Conservation (phyloP, 2,888 invertebrate species). For the Carcina quercana region DNA sequence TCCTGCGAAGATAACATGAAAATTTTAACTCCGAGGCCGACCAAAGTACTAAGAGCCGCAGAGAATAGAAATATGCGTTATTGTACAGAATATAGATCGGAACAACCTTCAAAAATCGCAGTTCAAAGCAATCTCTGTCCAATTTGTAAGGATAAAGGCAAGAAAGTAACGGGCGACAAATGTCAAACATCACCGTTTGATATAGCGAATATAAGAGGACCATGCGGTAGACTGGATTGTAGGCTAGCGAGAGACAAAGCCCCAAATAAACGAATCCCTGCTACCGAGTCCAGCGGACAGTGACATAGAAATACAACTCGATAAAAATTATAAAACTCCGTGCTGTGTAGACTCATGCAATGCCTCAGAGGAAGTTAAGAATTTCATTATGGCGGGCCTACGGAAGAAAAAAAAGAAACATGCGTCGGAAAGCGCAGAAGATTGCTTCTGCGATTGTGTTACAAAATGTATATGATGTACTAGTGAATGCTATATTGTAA, state of each 20-base stretch:
- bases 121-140: constrained; percentile 48
- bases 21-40: constrained; percentile 58
- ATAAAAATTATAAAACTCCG: constrained; percentile 48
- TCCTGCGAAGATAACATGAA: constrained; percentile 67
- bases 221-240: constrained; percentile 59
- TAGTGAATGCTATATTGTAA: too few relatives aligned
- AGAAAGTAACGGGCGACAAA: constrained; percentile 11
- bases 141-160: constrained; percentile 36
- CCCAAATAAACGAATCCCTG: constrained; percentile 14
- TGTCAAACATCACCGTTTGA: constrained; percentile 35
- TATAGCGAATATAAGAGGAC: constrained; percentile 58
- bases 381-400: constrained; percentile 42
- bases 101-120: constrained; percentile 49
- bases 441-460: too few relatives aligned
- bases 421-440: too few relatives aligned
- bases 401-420: background rate
- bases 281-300: constrained; percentile 56
- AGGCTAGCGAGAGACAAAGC: constrained; percentile 55
- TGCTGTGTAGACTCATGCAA: constrained; percentile 56
- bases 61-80: constrained; percentile 60
- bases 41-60: constrained; percentile 55
- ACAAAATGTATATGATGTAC: too few relatives aligned
- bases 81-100: constrained; percentile 55
- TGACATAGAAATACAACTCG: constrained; percentile 39
- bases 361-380: constrained; percentile 50